A percentile compares a stretch with the other conserved stretches of the same genome.
These are phyloP conservation scores for Metopia argyrocephala DNA, from an alignment of 2,888 invertebrate genomes.

Conservation along the genomic window DNA sequence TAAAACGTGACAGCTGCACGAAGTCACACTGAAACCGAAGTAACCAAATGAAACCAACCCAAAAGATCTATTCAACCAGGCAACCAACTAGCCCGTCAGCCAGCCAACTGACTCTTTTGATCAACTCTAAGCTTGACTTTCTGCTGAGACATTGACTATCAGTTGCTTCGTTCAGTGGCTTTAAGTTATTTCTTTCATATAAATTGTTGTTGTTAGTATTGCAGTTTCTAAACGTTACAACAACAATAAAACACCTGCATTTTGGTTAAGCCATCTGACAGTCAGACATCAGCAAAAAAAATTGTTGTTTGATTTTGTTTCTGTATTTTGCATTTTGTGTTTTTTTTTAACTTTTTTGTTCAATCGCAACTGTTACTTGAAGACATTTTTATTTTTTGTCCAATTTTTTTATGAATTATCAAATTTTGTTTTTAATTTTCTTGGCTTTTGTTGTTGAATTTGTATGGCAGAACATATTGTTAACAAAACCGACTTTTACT, in stretches of 20 bases:
- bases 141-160: constrained; percentile 49
- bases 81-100: background rate
- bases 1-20: constrained; percentile 58
- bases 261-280: constrained; percentile 7
- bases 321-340: background rate
- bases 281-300: background rate
- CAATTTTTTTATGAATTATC: constrained; percentile 34
- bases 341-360: background rate
- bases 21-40: constrained; percentile 58
- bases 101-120: constrained; percentile 37
- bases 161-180: constrained; percentile 33
- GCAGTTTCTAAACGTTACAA: constrained; percentile 42
- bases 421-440: background rate
- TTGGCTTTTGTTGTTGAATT: constrained; percentile 1
- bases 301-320: background rate
- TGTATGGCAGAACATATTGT: constrained; percentile 46
- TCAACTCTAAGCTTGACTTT: constrained; percentile 55
- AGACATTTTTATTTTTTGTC: constrained; percentile 24
- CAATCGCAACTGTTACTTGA: constrained; percentile 57
- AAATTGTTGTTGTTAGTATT: constrained; percentile 25
- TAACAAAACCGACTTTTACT: constrained; percentile 36
- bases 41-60: constrained; percentile 38
- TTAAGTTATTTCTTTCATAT: constrained; percentile 14
- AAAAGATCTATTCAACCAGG: background rate
- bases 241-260: constrained; percentile 58